Conservation (phyloP, 2,113 vertebrate genomes). For the Morphnarchus princeps region DNA sequence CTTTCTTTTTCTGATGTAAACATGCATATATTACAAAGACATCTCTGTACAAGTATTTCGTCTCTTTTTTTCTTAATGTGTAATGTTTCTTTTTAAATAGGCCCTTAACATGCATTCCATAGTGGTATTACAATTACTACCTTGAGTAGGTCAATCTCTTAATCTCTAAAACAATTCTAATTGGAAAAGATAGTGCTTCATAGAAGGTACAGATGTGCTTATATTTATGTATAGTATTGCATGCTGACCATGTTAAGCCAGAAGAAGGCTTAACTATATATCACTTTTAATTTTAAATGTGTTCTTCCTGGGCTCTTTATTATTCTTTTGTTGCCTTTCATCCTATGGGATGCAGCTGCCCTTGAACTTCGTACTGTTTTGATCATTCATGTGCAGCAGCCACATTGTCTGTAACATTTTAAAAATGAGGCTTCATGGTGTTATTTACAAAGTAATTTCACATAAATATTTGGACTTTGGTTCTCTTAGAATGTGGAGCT, state of each 20-base stretch:
- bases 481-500: conserved; percentile 65
- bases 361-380: conserved; percentile 79
- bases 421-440: conserved; percentile 66
- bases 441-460: conserved; percentile 72
- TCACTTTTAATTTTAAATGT: conserved; percentile 75
- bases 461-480: conserved; percentile 71
- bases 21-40: neutral
- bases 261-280: conserved; percentile 49
- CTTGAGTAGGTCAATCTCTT: neutral
- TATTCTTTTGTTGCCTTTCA: conserved; percentile 81
- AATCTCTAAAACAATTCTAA: conserved; percentile 7
- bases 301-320: conserved; percentile 66
- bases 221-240: conserved; percentile 1
- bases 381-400: conserved; percentile 80
- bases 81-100: neutral
- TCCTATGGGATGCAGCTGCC: conserved; percentile 75
- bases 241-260: neutral
- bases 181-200: neutral
- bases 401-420: conserved; percentile 76
- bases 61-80: neutral
- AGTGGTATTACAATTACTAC: neutral
- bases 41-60: neutral
- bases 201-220: neutral
- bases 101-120: neutral
- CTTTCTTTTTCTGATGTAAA: neutral